Conservation (phyloP, 1,140 invertebrate genomes). For the Brachionus angularis region DNA sequence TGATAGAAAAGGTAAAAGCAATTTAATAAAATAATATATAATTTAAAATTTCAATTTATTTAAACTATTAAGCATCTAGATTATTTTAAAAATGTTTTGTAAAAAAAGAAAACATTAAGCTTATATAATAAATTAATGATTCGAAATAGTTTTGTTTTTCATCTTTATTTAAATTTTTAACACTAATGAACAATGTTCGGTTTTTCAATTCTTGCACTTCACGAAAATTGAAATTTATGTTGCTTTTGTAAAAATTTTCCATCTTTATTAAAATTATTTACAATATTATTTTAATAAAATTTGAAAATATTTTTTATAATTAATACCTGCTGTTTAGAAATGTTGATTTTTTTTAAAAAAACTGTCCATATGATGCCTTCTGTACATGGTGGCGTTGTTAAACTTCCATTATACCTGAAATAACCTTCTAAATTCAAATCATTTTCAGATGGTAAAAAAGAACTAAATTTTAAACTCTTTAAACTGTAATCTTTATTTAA, state of each 20-base stretch:
- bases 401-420: slow-evolving; percentile 74
- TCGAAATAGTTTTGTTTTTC: too few species aligned
- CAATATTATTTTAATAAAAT: background rate
- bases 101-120: too few species aligned
- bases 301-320: too few species aligned
- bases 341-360: slow-evolving; percentile 64
- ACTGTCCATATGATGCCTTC: slow-evolving; percentile 84
- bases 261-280: background rate
- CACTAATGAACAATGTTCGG: too few species aligned
- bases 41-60: too few species aligned
- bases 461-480: background rate
- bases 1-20: too few species aligned
- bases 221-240: background rate
- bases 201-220: too few species aligned
- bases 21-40: too few species aligned
- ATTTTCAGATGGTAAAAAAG: background rate
- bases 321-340: background rate
- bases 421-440: slow-evolving; percentile 45
- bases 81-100: too few species aligned
- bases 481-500: background rate
- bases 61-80: too few species aligned
- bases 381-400: slow-evolving; percentile 81
- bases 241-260: background rate
- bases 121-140: too few species aligned
- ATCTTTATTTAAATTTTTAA: too few species aligned